These are phyloP conservation scores for Machaerirhynchus nigripectus DNA, from an alignment of 2,113 vertebrate genomes.

Conservation along the genomic window DNA sequence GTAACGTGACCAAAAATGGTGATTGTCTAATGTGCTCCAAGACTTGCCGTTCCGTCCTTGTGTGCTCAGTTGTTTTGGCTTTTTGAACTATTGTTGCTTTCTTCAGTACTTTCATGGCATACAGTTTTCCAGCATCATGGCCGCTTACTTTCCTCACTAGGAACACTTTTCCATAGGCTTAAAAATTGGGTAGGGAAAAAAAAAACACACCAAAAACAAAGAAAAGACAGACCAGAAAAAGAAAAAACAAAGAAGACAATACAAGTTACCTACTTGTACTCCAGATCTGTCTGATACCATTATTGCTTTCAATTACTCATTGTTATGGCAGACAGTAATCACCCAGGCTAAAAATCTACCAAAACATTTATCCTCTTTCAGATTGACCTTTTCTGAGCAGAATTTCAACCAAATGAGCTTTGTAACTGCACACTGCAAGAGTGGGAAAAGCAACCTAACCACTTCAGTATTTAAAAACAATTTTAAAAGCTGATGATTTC, in stretches of 20 bases:
- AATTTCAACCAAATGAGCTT: neutral
- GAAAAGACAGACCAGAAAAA: neutral
- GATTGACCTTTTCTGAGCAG: neutral
- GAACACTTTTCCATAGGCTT: conserved; percentile 97
- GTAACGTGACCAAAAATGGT: conserved; percentile 91
- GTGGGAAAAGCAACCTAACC: neutral
- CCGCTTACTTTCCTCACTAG: conserved; percentile 94
- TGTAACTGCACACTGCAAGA: neutral
- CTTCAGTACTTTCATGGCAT: conserved; percentile 98
- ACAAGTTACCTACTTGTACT: neutral
- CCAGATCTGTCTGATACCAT: neutral
- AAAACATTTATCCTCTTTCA: neutral
- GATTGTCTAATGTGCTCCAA: conserved; percentile 95
- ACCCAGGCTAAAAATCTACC: neutral
- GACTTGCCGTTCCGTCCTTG: conserved; percentile 90
- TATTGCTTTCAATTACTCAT: neutral
- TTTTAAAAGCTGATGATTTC: neutral
- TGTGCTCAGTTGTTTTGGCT: conserved; percentile 95
- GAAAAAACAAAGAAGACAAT: neutral
- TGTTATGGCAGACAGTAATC: neutral
- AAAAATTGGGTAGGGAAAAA: neutral
- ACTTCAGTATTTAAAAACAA: neutral
- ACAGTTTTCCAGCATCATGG: conserved; percentile 90
- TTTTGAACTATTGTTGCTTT: conserved; percentile 97
- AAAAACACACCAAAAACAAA: neutral